phyloP scores from a whole-genome alignment of 2,797 vertebrate genomes.

The Adrianichthys oophorus region DNA sequence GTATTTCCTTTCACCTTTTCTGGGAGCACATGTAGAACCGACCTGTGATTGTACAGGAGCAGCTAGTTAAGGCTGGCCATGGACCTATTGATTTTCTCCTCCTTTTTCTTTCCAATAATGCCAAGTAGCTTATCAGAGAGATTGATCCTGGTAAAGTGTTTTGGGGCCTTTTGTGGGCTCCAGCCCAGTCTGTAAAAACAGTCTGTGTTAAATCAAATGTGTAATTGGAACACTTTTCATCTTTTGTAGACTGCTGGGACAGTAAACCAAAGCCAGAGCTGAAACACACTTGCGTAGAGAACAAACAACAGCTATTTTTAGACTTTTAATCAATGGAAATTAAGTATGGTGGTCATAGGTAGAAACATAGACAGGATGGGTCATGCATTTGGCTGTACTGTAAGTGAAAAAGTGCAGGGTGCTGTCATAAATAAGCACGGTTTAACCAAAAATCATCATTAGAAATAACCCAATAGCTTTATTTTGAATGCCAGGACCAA shows the following conservation, averaged over 20 bases:
- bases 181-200: constrained; percentile 37
- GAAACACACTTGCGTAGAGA: constrained; percentile 35
- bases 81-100: constrained; percentile 62
- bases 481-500: constrained; percentile 3
- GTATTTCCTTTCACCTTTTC: constrained; percentile 10
- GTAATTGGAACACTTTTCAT: constrained; percentile 50
- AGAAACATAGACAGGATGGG: constrained; percentile 20
- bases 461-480: not conserved
- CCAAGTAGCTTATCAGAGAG: constrained; percentile 61
- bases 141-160: constrained; percentile 59
- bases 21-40: constrained; percentile 21
- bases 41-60: constrained; percentile 27
- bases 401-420: not conserved
- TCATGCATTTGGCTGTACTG: constrained; percentile 7
- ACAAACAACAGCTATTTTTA: constrained; percentile 48
- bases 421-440: not conserved
- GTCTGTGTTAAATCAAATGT: constrained; percentile 58
- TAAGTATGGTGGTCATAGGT: constrained; percentile 31
- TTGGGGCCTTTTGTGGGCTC: constrained; percentile 28
- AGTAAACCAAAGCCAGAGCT: constrained; percentile 52
- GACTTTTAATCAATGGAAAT: constrained; percentile 28
- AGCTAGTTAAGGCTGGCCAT: constrained; percentile 57
- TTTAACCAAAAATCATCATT: not conserved
- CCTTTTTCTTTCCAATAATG: constrained; percentile 58
- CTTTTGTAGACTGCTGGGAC: constrained; percentile 44